These are phyloP conservation scores for Drosophila paracracens DNA, from an alignment of 2,888 invertebrate genomes.

Conservation along the genomic window DNA sequence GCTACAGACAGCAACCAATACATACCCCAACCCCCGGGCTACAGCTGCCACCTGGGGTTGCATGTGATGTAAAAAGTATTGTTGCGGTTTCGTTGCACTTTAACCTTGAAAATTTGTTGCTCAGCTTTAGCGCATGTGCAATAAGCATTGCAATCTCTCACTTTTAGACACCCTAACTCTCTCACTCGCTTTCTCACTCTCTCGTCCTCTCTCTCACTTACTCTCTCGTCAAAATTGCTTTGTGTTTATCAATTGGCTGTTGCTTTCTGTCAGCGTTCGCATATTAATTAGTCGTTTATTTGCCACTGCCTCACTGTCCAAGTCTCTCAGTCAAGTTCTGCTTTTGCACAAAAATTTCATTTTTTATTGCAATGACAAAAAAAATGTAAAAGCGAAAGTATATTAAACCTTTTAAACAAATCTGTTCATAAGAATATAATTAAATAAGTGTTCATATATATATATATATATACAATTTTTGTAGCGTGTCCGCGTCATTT, in stretches of 20 bases:
- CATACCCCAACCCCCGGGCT: slow-evolving; percentile 4
- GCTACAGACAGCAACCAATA: background rate
- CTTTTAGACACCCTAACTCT: slow-evolving; percentile 3
- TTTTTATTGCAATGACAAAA: slow-evolving; percentile 46
- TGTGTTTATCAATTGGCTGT: slow-evolving; percentile 51
- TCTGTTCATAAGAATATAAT: slow-evolving; percentile 14
- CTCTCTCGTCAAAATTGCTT: background rate
- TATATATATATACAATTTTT: background rate
- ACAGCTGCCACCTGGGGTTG: slow-evolving; percentile 13
- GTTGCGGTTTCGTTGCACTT: slow-evolving; percentile 85
- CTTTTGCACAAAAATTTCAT: slow-evolving; percentile 44
- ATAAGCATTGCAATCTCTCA: slow-evolving; percentile 47
- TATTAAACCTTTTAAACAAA: slow-evolving; percentile 38
- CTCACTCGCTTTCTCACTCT: background rate
- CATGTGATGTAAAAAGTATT: slow-evolving; percentile 53
- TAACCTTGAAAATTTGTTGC: slow-evolving; percentile 83
- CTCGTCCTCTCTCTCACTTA: slow-evolving; percentile 1
- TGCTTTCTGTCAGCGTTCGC: slow-evolving; percentile 43
- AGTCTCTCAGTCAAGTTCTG: slow-evolving; percentile 34
- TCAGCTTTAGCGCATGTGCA: slow-evolving; percentile 67
- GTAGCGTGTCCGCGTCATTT: background rate
- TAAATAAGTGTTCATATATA: slow-evolving; percentile 9
- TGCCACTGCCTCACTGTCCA: slow-evolving; percentile 25
- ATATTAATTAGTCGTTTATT: slow-evolving; percentile 53
- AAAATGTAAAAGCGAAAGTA: slow-evolving; percentile 70